Base-by-base conservation (phyloP, 2,113 vertebrate genomes). In the Ptychochromis oligacanthus region DNA sequence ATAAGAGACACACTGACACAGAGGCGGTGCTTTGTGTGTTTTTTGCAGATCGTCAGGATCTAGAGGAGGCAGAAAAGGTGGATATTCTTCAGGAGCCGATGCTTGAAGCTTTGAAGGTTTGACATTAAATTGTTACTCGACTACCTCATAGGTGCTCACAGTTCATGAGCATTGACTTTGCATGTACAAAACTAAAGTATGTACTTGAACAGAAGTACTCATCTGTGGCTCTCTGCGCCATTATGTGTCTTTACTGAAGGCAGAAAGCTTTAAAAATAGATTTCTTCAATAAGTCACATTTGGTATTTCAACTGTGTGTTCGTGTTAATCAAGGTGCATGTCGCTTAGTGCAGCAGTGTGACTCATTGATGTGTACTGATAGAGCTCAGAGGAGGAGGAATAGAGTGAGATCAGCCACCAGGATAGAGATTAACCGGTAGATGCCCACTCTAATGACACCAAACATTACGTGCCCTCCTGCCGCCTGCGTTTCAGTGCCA, bases 21-120 rank as follows among this genome's bases (percentile, higher is more conserved):
- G 40, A 28, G 28, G 65, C 3, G 2, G 28, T 49, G 24, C 43
- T 56, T 46, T 64, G 46, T 60, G 13, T 62, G 15, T 75, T 58
- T 31, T 70, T 13, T 26, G 28, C 79, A 96, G 95, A 96, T 75
- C 95, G 95, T 22, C 95, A 95, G 87, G 95, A 96, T 34, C 92
- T 96, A 77, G 93, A 96, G 83, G 85, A 96, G 82, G 92, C 95
- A 1, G 93, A 94, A 1, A 96, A 95, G 85, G 95, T 96, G 88
- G 95, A 96, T 22, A 18, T 94, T 80, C 94, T 96, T 54, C 95
- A 96, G 88, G 95, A 96, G 77, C 95, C 95, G 0, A 88, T 96
- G 57, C 88, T 96, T 0, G 95, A 96, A 81, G 95, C 95, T 2
- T 80, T 96, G 57, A 96, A 96, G 93, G 93, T 94, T 40, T 56